Conservation (phyloP, 2,888 invertebrate species). For the Erebia epiphron region DNA sequence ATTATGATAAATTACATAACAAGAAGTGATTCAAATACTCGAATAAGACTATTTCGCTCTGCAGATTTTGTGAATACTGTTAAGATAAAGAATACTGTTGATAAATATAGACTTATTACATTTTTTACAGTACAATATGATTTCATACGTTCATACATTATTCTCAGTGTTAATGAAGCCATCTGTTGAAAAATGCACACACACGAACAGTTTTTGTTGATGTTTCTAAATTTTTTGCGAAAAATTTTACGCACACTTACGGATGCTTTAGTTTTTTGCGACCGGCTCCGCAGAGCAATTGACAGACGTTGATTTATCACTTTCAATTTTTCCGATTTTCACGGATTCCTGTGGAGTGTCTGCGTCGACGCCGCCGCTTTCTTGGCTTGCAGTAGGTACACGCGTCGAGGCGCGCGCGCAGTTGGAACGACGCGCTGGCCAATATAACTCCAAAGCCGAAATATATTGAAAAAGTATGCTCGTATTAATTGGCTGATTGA, state of each 20-base stretch:
- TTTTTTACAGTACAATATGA: background rate
- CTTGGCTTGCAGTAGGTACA: slow-evolving; percentile 49
- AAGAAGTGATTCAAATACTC: background rate
- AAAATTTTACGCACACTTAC: background rate
- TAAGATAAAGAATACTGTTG: no score
- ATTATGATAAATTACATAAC: background rate
- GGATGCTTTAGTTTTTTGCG: slow-evolving; percentile 23
- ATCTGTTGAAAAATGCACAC: background rate
- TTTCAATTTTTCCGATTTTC: slow-evolving; percentile 48
- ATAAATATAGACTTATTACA: no score
- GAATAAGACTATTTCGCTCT: background rate
- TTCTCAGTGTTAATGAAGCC: slow-evolving; percentile 5
- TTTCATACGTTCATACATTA: background rate
- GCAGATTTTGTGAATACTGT: background rate
- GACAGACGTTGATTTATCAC: slow-evolving; percentile 55
- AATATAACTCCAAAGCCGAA: slow-evolving; percentile 74
- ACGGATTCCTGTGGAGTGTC: slow-evolving; percentile 50
- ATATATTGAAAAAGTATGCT: slow-evolving; percentile 62
- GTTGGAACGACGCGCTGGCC: slow-evolving; percentile 64
- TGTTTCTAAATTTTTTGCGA: background rate
- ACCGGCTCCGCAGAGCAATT: slow-evolving; percentile 36
- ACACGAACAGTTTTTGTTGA: background rate
- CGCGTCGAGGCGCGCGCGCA: slow-evolving; percentile 68
- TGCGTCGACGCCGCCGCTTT: slow-evolving; percentile 57
- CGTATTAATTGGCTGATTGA: slow-evolving; percentile 44